Conservation (phyloP, 2,113 vertebrate genomes). For the Patagioenas fasciata region DNA sequence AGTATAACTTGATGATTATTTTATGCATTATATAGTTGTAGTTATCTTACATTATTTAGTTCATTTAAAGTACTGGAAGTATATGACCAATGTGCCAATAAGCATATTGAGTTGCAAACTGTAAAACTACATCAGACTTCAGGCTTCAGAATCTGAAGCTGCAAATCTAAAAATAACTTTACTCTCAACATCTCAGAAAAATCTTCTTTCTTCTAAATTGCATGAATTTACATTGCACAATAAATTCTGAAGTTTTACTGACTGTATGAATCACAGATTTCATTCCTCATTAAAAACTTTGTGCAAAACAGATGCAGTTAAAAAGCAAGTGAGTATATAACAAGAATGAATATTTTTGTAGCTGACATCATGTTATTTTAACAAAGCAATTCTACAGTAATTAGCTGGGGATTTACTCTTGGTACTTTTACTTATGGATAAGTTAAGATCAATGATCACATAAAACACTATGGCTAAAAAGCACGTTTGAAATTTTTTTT, state of each 20-base stretch:
- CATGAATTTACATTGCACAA: background rate
- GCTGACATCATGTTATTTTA: background rate
- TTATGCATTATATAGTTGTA: background rate
- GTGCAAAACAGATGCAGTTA: background rate
- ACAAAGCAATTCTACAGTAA: background rate
- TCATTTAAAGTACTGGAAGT: background rate
- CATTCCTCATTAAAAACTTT: background rate
- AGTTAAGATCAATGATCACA: background rate
- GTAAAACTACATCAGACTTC: background rate
- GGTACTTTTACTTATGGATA: background rate
- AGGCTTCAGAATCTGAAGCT: background rate
- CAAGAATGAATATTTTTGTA: background rate
- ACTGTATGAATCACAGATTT: background rate
- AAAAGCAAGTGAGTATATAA: background rate
- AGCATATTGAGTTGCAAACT: background rate
- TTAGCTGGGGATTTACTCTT: background rate
- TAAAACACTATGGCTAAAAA: background rate
- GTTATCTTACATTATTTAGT: background rate
- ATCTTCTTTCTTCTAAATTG: background rate
- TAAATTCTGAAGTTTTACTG: background rate
- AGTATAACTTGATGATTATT: fast-evolving
- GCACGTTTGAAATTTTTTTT: background rate
- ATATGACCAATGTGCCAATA: background rate
- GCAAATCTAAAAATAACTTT: background rate
- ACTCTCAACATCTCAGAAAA: background rate